Conservation (phyloP, 2,113 vertebrate species). For the Plestiodon gilberti region DNA sequence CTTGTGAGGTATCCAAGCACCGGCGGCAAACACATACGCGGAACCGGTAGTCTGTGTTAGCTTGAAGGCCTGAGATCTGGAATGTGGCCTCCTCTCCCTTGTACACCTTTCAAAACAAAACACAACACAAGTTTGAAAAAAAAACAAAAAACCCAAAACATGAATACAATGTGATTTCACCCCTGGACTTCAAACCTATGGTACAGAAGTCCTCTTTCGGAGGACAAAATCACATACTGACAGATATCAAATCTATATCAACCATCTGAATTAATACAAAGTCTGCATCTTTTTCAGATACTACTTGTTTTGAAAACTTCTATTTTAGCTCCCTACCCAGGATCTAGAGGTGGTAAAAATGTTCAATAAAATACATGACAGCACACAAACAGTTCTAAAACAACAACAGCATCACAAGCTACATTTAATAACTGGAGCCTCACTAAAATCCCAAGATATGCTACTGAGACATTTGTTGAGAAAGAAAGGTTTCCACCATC, state of each 20-base stretch:
- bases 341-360: no score
- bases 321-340: not conserved
- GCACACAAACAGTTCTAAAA: not conserved
- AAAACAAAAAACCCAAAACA: not conserved
- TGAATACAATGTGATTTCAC: not conserved
- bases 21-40: slow-evolving; percentile 94
- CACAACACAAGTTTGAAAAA: not conserved
- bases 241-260: no score
- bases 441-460: not conserved
- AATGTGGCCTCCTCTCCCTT: slow-evolving; percentile 93
- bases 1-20: slow-evolving; percentile 90
- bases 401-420: not conserved
- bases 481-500: not conserved
- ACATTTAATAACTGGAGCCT: not conserved
- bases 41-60: slow-evolving; percentile 95
- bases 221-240: not conserved
- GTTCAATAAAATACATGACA: not conserved
- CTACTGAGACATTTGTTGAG: not conserved
- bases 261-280: not conserved
- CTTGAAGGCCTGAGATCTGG: slow-evolving; percentile 93
- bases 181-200: not conserved
- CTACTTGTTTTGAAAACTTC: not conserved
- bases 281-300: not conserved
- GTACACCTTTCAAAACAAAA: slow-evolving; percentile 83
- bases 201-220: not conserved